Base-by-base conservation (phyloP, 2,113 vertebrate genomes). In the Alligator mississippiensis region DNA sequence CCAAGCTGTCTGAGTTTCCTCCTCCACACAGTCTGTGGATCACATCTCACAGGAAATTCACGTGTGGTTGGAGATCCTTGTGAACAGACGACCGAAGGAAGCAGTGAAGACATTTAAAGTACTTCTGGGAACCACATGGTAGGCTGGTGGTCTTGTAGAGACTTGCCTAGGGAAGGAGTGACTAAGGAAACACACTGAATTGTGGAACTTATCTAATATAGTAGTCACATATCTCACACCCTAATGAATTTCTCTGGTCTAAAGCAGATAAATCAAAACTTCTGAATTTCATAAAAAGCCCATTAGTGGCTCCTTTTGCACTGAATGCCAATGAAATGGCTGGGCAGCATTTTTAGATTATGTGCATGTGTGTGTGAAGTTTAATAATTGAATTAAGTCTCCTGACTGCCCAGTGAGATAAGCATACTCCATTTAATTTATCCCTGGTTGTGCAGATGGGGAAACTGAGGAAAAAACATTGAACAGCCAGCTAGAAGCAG, bases 21-120 rank as follows among this genome's bases (percentile, higher is more conserved):
- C 17, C 63, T 66, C 57, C 55, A 38, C 11, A 59, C 84, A 13
- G 8, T 8, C 22, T 60, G 18, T 18, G 72, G 62, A 38, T 38
- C 38, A 38, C 38, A 38, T 66, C 4, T 0, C 0, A 1, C 62
- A 27, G 5, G 16, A 24, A 17, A 57, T 21, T 55, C 55, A 24
- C 4, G 0, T 34, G 58, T 27, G 1, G 2, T 17, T 3, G 60
- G 34, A 38, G 17, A 0, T 1, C 18, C 1, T 63, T 0, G 2
- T 57, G 14, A 3, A 74, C 17, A 17, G 74, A 17, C 61, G 83
- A 64, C 22, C 22, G 78, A 74, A 72, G 9, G 38, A 54, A 0
- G 0, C 0, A 6, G 77, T 59, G 64, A 79, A 14, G 59, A 30
- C 10, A 10, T 14, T 0, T 0, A 62, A 91, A 58, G 64, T 25